Evolutionary conservation across 2,888 invertebrate species (phyloP).

Genomic region (Lissonota sp.): DNA sequence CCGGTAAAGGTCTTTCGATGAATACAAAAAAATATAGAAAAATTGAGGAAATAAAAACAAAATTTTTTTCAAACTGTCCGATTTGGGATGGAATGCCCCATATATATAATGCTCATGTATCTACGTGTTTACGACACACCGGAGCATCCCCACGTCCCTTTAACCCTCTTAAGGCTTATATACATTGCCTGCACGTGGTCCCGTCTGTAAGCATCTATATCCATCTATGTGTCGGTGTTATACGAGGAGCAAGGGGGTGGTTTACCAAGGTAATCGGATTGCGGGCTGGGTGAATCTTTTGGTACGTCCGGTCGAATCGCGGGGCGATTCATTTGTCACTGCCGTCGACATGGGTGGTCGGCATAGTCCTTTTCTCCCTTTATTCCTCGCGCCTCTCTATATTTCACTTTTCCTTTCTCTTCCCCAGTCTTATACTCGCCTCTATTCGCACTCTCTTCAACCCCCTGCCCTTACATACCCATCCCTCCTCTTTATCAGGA

Average conservation of each 20-base stretch:
- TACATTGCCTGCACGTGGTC: conserved; percentile 50
- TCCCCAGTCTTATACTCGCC: background rate
- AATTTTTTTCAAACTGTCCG: too few relatives aligned
- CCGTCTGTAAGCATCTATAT: conserved; percentile 40
- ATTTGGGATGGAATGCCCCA: too few relatives aligned
- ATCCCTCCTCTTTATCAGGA: background rate
- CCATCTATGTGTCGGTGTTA: too few relatives aligned
- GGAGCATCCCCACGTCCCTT: conserved; percentile 7
- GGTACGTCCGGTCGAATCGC: conserved; percentile 60
- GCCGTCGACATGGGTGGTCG: conserved; percentile 47
- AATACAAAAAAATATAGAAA: too few relatives aligned
- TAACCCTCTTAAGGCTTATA: conserved; percentile 10
- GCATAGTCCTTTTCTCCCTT: conserved; percentile 27
- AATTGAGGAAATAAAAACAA: too few relatives aligned
- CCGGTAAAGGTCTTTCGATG: too few relatives aligned
- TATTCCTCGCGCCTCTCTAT: conserved; percentile 16
- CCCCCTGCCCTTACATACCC: background rate
- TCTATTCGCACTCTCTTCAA: background rate
- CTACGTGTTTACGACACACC: conserved; percentile 21
- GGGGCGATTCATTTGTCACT: conserved; percentile 66
- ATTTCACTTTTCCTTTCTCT: conserved; percentile 17
- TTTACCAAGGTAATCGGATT: conserved; percentile 65
- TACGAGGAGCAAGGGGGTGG: conserved; percentile 4
- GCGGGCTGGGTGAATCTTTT: conserved; percentile 49
- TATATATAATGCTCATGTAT: background rate